A percentile compares a stretch with the other conserved stretches of the same genome.
Conservation (phyloP, 1,140 invertebrate genomes). For the Brachionus calyciflorus region DNA sequence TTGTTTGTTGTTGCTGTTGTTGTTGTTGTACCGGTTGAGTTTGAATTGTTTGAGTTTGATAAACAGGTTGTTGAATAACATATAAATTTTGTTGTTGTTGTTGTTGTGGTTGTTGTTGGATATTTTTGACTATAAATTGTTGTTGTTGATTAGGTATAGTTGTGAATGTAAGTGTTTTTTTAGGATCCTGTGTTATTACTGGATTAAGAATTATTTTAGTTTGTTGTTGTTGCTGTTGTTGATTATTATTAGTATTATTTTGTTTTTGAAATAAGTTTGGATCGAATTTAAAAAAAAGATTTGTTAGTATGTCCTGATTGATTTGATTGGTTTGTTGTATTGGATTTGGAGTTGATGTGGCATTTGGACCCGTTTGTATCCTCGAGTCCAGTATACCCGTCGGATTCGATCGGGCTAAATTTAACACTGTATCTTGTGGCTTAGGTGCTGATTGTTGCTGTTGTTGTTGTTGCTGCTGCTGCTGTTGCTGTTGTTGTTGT, state of each 20-base stretch:
- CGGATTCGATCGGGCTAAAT: background rate
- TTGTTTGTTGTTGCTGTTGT: background rate
- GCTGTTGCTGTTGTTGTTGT: too few relatives aligned
- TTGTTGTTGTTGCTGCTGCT: constrained; percentile 17
- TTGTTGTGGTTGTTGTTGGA: too few relatives aligned
- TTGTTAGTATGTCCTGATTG: constrained; percentile 24
- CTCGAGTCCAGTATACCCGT: background rate
- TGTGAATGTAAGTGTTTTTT: too few relatives aligned
- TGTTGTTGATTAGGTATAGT: too few relatives aligned
- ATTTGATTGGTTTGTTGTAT: constrained; percentile 2
- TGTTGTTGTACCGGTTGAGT: background rate
- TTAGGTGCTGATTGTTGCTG: background rate
- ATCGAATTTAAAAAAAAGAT: constrained; percentile 38
- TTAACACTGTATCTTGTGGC: background rate
- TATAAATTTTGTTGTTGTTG: background rate
- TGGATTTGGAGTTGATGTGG: constrained; percentile 13
- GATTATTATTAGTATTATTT: background rate
- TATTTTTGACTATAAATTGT: too few relatives aligned
- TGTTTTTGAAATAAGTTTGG: constrained; percentile 28
- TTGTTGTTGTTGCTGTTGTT: background rate
- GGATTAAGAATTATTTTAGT: too few relatives aligned
- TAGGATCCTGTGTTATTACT: too few relatives aligned
- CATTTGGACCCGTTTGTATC: background rate
- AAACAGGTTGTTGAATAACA: background rate
- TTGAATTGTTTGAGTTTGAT: background rate